Percentiles rank a stretch among this genome's conserved stretches.
Conservation (phyloP, 2,797 vertebrate species). For the Phalloptychus januarius region DNA sequence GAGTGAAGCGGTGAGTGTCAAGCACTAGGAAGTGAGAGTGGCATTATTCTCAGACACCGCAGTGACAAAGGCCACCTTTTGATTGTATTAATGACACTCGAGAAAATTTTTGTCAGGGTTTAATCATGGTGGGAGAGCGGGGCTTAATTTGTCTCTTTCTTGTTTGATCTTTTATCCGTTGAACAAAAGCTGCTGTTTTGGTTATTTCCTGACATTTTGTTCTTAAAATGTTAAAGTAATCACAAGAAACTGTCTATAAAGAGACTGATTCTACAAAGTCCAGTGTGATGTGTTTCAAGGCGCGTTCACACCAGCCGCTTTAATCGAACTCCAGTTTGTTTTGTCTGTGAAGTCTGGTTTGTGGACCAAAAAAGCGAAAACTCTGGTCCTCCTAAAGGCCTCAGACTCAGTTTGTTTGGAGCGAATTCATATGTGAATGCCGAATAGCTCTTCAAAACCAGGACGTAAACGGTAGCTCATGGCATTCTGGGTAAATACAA, state of each 20-base stretch:
- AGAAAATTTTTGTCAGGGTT: conserved; percentile 39
- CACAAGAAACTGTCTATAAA: conserved; percentile 4
- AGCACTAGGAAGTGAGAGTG: conserved; percentile 32
- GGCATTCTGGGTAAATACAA: background rate
- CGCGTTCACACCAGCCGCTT: background rate
- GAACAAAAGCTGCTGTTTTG: conserved; percentile 9
- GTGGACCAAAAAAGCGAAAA: background rate
- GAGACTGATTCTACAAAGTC: background rate
- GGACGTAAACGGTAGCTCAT: no score
- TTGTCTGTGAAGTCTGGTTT: background rate
- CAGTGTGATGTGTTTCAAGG: background rate
- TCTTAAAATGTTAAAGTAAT: conserved; percentile 19
- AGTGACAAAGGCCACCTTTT: conserved; percentile 40
- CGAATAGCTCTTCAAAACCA: no score
- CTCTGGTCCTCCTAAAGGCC: background rate
- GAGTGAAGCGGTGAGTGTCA: conserved; percentile 57
- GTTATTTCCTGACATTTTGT: conserved; percentile 13
- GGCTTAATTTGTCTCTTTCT: conserved; percentile 30
- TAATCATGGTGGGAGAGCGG: conserved; percentile 40
- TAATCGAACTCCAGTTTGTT: background rate
- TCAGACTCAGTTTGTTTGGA: no score
- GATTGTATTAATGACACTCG: conserved; percentile 41
- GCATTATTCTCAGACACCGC: conserved; percentile 41
- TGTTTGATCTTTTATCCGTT: background rate
- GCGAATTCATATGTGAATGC: no score